Conservation (phyloP, 1,140 invertebrate species). For the Drosophila pseudoananassae region DNA sequence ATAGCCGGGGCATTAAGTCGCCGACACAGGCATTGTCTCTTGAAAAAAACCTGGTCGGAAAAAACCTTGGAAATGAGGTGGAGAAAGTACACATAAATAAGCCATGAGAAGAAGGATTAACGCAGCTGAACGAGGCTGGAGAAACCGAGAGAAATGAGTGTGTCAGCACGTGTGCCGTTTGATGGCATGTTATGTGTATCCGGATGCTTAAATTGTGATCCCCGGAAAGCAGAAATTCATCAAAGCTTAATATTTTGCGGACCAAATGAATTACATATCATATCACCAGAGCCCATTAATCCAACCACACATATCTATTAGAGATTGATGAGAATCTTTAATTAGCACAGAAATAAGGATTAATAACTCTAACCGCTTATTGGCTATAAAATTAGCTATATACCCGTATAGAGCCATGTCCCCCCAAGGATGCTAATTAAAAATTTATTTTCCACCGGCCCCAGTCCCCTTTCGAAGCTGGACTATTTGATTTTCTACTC, state of each 20-base stretch:
- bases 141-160: conserved; percentile 26
- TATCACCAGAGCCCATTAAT: background rate
- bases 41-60: background rate
- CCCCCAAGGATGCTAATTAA: conserved; percentile 57
- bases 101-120: conserved; percentile 38
- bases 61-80: background rate
- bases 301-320: conserved; percentile 1
- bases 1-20: conserved; percentile 62
- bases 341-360: conserved; percentile 14
- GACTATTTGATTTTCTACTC: conserved; percentile 55
- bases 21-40: conserved; percentile 34
- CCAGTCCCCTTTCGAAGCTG: conserved; percentile 12
- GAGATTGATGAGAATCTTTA: conserved; percentile 24
- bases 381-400: conserved; percentile 18
- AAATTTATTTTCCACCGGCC: conserved; percentile 62
- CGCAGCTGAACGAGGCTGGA: conserved; percentile 17
- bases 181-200: conserved; percentile 36
- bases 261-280: conserved; percentile 16
- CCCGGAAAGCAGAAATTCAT: conserved; percentile 18
- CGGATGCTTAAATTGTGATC: conserved; percentile 33
- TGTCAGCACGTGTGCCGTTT: conserved; percentile 48
- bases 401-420: background rate
- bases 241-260: conserved; percentile 36
- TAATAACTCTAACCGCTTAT: conserved; percentile 14
- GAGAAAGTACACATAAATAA: conserved; percentile 37